Evolutionary conservation across 2,888 invertebrate genomes (phyloP), one percentile per base, ranked within the genome.

Genomic region (Stramonita haemastoma): DNA sequence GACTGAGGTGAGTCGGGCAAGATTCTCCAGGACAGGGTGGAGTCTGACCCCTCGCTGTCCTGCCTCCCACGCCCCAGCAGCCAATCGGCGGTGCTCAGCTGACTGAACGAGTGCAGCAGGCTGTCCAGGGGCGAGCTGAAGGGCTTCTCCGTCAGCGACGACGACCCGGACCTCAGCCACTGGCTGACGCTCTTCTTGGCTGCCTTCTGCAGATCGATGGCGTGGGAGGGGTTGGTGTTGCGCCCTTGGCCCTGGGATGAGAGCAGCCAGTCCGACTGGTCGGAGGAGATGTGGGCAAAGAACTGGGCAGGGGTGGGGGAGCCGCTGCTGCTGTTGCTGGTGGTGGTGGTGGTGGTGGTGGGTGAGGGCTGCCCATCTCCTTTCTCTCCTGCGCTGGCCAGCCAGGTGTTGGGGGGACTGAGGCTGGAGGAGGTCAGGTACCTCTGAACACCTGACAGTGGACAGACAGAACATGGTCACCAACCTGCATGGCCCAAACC

Each of bases 11-110:
- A 85, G 29, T 36, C 57, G 4, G 81, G 57, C 56, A 57, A 29
- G 17, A 70, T 2, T 8, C 22, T 46, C 85, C 73, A 56, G 17
- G 85, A 70, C 73, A 46, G 34, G 32, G n/a, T 46, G 26, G 81
- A 79, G 29, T 57, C 70, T 15, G 56, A 19, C 34, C 85, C 34
- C n/a, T 84, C 83, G 46, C 73, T 73, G 36, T 73, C 87, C 73
- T 13, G 36, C 73, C 87, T 73, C 70, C 17, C n/a, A 26, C 26
- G 66, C 60, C 77, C 60, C 26, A 88, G 57, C 85, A 91, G 79
- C 91, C 91, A 91, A 79, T 91, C 90, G 19, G 86, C n/a, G 22
- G 66, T 77, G 57, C 87, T 83, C 85, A 89, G 84, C 77, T 89
- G 88, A 60, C 87, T 87, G 60, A 88, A 77, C 5, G 87, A 36